A percentile compares a stretch with the other conserved stretches of the same genome.
Conservation (phyloP, 2,113 vertebrate genomes). For the Cyrtonyx montezumae region DNA sequence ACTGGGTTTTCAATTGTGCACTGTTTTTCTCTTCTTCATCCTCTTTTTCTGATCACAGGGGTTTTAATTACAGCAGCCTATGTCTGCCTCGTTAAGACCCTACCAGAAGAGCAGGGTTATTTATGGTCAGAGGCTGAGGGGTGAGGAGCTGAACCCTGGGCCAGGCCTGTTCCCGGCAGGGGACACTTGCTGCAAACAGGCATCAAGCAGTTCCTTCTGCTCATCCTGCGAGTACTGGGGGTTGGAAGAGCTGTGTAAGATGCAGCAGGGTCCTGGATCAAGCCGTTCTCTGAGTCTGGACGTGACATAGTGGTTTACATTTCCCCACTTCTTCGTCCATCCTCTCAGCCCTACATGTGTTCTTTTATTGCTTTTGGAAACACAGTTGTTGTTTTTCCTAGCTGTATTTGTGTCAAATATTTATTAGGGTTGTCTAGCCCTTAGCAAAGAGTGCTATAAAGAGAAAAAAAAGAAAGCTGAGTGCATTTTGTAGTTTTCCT, state of each 20-base stretch:
- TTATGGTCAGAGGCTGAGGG: background rate
- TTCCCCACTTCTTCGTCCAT: background rate
- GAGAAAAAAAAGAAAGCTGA: background rate
- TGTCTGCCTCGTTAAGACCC: background rate
- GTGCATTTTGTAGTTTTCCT: background rate
- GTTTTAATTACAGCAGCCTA: background rate
- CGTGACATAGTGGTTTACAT: background rate
- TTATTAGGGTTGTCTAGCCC: background rate
- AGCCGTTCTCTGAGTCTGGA: background rate
- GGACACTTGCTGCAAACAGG: rapidly evolving
- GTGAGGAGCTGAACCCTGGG: background rate
- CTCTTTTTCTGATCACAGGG: background rate
- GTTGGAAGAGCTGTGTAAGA: background rate
- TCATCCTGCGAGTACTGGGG: background rate
- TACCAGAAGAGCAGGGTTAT: background rate
- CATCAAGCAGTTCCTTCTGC: background rate
- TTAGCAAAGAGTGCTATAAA: background rate
- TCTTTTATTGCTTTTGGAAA: background rate
- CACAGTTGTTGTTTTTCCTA: background rate
- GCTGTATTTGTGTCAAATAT: background rate
- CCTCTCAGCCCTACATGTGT: background rate
- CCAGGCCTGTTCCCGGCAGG: background rate
- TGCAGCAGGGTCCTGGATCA: rapidly evolving
- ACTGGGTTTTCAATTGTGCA: background rate
- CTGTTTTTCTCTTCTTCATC: background rate